Evolutionary conservation across 2,888 invertebrate species (phyloP).

Genomic region (Aphodius granarius): DNA sequence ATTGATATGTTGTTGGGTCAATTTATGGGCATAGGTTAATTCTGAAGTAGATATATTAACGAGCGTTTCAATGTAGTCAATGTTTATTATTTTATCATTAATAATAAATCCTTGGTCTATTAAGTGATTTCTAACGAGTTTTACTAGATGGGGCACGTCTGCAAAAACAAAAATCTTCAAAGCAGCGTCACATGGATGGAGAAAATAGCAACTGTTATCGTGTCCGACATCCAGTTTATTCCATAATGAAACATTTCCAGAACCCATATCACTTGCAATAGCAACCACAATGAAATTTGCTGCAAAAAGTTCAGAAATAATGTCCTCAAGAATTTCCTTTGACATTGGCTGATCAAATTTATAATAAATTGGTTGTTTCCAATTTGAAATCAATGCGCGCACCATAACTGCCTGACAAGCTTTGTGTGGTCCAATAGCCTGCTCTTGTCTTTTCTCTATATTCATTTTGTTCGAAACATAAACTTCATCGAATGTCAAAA

Average conservation of each 20-base stretch:
- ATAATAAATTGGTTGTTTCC: slow-evolving; percentile 26
- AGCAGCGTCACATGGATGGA: slow-evolving; percentile 17
- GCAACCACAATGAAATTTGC: slow-evolving; percentile 23
- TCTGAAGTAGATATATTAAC: slow-evolving; percentile 21
- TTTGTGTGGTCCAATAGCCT: slow-evolving; percentile 36
- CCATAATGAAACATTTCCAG: slow-evolving; percentile 20
- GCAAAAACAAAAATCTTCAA: slow-evolving; percentile 29
- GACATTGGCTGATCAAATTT: slow-evolving; percentile 19
- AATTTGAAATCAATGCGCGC: slow-evolving; percentile 15
- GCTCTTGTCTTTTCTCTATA: slow-evolving; percentile 34
- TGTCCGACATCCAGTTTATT: slow-evolving; percentile 21
- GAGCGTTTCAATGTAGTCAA: slow-evolving; percentile 2
- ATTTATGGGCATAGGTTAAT: slow-evolving; percentile 32
- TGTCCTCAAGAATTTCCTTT: slow-evolving; percentile 11
- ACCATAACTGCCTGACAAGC: slow-evolving; percentile 35
- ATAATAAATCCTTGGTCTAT: slow-evolving; percentile 28
- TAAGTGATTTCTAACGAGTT: slow-evolving; percentile 28
- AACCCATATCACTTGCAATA: slow-evolving; percentile 25
- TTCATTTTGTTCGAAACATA: slow-evolving; percentile 34
- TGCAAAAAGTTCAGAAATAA: slow-evolving; percentile 19
- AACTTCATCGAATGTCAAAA: slow-evolving; percentile 27
- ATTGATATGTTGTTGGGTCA: slow-evolving; percentile 33
- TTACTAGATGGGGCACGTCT: slow-evolving; percentile 31
- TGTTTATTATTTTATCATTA: slow-evolving; percentile 17
- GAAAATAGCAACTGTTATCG: slow-evolving; percentile 20